These are phyloP conservation scores for Sebastes oblongus DNA, from an alignment of 2,797 vertebrate genomes.

Conservation along the genomic window DNA sequence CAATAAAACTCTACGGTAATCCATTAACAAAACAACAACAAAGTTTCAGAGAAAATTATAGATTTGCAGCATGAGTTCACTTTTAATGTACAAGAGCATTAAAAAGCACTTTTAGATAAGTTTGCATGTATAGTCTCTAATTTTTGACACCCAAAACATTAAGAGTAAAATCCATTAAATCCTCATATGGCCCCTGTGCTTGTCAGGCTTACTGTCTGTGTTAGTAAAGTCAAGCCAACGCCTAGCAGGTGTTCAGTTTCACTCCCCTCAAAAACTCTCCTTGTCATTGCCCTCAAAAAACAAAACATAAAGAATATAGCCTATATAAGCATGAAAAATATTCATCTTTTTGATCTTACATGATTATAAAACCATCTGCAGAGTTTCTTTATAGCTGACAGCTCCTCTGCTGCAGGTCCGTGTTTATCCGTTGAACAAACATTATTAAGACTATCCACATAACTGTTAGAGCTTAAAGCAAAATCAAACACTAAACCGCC, in stretches of 20 bases:
- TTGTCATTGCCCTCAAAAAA: slow-evolving; percentile 56
- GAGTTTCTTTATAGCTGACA: slow-evolving; percentile 8
- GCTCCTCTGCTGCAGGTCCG: not conserved
- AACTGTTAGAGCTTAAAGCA: slow-evolving; percentile 61
- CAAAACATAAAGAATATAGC: slow-evolving; percentile 9
- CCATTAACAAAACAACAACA: slow-evolving; percentile 57
- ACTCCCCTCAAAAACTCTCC: slow-evolving; percentile 75
- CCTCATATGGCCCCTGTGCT: slow-evolving; percentile 48
- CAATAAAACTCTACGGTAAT: slow-evolving; percentile 59
- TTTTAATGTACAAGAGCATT: not conserved
- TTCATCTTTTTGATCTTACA: not conserved
- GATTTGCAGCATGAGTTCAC: not conserved
- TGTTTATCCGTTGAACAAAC: slow-evolving; percentile 67
- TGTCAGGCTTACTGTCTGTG: slow-evolving; percentile 72
- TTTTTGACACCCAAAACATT: not conserved
- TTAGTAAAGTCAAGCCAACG: slow-evolving; percentile 78
- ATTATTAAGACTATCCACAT: slow-evolving; percentile 54
- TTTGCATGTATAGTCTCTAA: fast-evolving
- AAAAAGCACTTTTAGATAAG: not conserved
- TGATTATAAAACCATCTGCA: not conserved
- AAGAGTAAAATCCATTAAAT: slow-evolving; percentile 35
- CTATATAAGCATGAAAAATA: not conserved
- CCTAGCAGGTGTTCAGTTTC: slow-evolving; percentile 86
- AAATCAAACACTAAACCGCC: slow-evolving; percentile 73
- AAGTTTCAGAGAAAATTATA: not conserved